These are phyloP conservation scores for Adela reaumurella DNA, from an alignment of 2,888 invertebrate species.

Conservation along the genomic window DNA sequence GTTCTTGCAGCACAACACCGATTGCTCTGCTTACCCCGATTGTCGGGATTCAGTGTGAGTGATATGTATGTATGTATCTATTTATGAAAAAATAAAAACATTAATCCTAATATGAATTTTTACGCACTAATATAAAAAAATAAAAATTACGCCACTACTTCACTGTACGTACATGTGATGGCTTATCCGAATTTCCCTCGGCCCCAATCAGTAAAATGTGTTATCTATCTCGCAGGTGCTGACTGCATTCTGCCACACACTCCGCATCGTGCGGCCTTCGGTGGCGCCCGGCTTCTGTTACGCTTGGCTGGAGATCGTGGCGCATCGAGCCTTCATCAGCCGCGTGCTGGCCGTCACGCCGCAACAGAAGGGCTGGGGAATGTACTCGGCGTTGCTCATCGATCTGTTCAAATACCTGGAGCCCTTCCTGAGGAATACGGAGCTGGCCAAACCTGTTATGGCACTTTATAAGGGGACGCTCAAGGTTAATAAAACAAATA, in stretches of 20 bases:
- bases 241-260: constrained; percentile 93
- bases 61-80: too few species aligned
- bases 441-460: constrained; percentile 90
- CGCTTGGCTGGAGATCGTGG: constrained; percentile 97
- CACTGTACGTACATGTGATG: too few species aligned
- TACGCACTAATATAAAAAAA: too few species aligned
- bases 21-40: too few species aligned
- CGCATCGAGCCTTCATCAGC: constrained; percentile 94
- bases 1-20: too few species aligned
- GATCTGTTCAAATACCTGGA: constrained; percentile 96
- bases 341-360: constrained; percentile 87
- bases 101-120: too few species aligned
- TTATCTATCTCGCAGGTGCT: constrained; percentile 72
- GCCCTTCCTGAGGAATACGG: constrained; percentile 95
- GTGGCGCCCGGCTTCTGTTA: constrained; percentile 96
- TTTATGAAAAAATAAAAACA: too few species aligned
- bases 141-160: too few species aligned
- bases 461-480: constrained; percentile 94
- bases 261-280: constrained; percentile 88
- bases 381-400: constrained; percentile 93
- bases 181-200: too few species aligned
- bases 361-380: constrained; percentile 94
- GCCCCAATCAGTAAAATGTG: too few species aligned
- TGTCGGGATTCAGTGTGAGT: too few species aligned
- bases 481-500: too few species aligned